phyloP scores from a whole-genome alignment of 2,888 invertebrate species.

The Harpalus rubripes region DNA sequence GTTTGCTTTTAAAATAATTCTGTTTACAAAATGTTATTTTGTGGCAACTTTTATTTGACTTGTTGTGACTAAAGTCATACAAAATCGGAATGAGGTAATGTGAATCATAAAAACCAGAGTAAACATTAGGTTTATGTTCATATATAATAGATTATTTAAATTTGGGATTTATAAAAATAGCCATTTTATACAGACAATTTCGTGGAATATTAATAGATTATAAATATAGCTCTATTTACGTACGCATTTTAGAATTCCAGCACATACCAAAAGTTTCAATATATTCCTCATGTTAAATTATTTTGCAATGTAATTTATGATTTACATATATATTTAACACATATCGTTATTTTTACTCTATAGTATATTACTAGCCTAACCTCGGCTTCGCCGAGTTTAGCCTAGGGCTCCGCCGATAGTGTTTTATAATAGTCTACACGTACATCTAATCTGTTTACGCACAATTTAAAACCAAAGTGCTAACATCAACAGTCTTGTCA shows the following conservation, averaged over 20 bases:
- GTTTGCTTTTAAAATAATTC: neutral
- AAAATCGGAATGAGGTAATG: neutral
- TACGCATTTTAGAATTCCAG: neutral
- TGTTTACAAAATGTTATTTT: constrained; percentile 23
- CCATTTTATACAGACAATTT: neutral
- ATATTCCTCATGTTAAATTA: too few species aligned
- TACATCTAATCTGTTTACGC: too few species aligned
- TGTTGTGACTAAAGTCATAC: constrained; percentile 13
- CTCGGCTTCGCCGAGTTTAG: too few species aligned
- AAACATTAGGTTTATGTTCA: constrained; percentile 13
- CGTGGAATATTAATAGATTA: neutral
- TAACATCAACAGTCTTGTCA: too few species aligned
- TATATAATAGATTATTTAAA: constrained; percentile 11
- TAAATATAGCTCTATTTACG: neutral
- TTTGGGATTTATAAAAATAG: neutral
- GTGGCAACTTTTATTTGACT: constrained; percentile 11
- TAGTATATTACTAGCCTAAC: too few species aligned
- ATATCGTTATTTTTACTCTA: too few species aligned
- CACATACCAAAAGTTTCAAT: too few species aligned
- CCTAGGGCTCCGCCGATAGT: too few species aligned
- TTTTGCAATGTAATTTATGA: too few species aligned
- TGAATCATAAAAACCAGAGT: neutral
- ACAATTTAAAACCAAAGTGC: too few species aligned
- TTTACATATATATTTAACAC: too few species aligned
- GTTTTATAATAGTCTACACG: too few species aligned